Base-by-base conservation (phyloP, 2,797 vertebrate genomes). In the Danio albolineatus region DNA sequence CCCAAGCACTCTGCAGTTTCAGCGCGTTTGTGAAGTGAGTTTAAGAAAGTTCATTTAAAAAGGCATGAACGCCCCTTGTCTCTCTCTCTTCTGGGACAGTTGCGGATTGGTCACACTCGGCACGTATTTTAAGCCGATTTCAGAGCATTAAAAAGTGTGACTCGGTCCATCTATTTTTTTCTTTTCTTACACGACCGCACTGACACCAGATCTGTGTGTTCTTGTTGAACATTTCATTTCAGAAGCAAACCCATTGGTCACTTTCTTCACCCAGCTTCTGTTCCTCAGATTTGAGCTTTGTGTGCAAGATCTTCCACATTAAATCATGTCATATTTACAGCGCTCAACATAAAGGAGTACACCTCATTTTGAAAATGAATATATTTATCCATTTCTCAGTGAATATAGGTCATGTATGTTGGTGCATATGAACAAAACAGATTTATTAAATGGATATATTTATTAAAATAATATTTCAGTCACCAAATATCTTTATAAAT, bases 1-100 rank as follows among this genome's bases (percentile, higher is more conserved):
- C 90, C 88, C n/a, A 83, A 89, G 87, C 91, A 88, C 92, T 94
- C 90, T 94, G 93, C 93, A 94, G 91, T 91, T 94, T 93, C 90
- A 91, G 92, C 92, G 92, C 85, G 60, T 92, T 92, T 28, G 84
- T 86, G 86, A 86, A 91, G 61, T 81, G 90, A 94, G 91, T 95
- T 93, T 89, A 88, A 89, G 82, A 92, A 94, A 94, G 92, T 95
- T 94, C 85, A 90, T 91, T 92, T 84, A 89, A 73, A 86, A 90
- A 82, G 80, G 73, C 66, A 76, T 51, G 66, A 79, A 54, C 65
- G 67, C 49, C 64, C 67, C 62, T 38, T 59, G 77, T 73, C 82
- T 82, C 51, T 79, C 53, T 71, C 28, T 28, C 28, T 28, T 65
- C 19, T 77, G 62, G 82, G 79, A 83, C 88, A 82, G 86, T 84